phyloP scores from a whole-genome alignment of 2,113 vertebrate species.

The Ancistrus triradiatus region DNA sequence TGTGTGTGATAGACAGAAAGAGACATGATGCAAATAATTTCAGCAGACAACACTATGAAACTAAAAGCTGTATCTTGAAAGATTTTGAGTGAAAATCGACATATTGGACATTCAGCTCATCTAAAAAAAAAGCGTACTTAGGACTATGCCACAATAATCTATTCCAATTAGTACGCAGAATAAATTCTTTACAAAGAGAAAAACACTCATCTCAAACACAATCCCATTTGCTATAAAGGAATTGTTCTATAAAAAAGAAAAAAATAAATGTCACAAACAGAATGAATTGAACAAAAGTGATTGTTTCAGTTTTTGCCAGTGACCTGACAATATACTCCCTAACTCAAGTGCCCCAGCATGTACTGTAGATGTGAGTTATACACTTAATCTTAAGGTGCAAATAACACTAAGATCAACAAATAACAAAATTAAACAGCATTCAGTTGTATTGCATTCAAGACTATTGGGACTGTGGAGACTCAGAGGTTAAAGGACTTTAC shows the following conservation, averaged over 20 bases:
- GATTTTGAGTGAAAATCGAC: too few species aligned
- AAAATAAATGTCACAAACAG: not conserved
- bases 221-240: not conserved
- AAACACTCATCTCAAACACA: too few species aligned
- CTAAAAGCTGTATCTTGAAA: not conserved
- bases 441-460: too few species aligned
- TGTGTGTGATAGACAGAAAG: not conserved
- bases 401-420: too few species aligned
- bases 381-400: slow-evolving; percentile 35
- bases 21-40: not conserved
- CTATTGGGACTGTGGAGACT: too few species aligned
- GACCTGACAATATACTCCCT: not conserved
- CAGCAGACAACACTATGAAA: not conserved
- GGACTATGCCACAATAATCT: too few species aligned
- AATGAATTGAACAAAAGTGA: slow-evolving; percentile 1
- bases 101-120: too few species aligned
- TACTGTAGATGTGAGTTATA: slow-evolving; percentile 13
- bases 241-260: not conserved
- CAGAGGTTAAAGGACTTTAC: too few species aligned
- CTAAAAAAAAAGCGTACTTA: too few species aligned
- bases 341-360: slow-evolving; percentile 13
- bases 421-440: slow-evolving; percentile 17
- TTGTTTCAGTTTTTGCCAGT: slow-evolving; percentile 1
- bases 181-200: not conserved
- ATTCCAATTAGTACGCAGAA: not conserved